Conservation (phyloP, 2,888 invertebrate genomes). For the Lampropteryx suffumata region DNA sequence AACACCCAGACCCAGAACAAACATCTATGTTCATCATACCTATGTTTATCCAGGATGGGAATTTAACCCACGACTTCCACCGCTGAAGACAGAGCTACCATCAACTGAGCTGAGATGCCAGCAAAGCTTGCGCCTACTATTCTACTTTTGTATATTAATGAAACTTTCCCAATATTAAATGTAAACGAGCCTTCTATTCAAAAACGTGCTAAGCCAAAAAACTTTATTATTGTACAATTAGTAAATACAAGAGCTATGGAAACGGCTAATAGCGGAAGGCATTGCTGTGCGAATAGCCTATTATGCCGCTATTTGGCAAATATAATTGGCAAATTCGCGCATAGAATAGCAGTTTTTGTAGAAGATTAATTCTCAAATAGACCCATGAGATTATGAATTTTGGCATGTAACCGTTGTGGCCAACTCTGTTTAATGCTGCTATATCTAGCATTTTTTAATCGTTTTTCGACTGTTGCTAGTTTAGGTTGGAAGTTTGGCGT, state of each 20-base stretch:
- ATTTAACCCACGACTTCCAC: too few species aligned
- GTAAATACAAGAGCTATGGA: constrained; percentile 37
- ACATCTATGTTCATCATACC: too few species aligned
- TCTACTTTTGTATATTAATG: too few species aligned
- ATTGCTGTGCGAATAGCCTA: constrained; percentile 66
- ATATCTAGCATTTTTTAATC: too few species aligned
- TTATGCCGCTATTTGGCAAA: constrained; percentile 70
- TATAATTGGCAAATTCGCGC: constrained; percentile 61
- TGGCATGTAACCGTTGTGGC: constrained; percentile 42
- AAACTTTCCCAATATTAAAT: too few species aligned
- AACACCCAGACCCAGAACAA: too few species aligned
- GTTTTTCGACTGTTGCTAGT: too few species aligned
- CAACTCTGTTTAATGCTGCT: background rate
- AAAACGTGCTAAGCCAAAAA: constrained; percentile 4
- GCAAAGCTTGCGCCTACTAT: too few species aligned
- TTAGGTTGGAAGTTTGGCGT: too few species aligned
- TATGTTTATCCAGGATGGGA: too few species aligned
- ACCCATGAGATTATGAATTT: constrained; percentile 67
- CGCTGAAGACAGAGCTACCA: too few species aligned
- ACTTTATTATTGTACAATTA: constrained; percentile 20
- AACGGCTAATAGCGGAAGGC: constrained; percentile 65
- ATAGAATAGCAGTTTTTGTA: constrained; percentile 60
- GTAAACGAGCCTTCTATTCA: background rate
- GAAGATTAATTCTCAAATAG: constrained; percentile 65
- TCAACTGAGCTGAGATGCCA: too few species aligned